Evolutionary conservation across 1,140 invertebrate species (phyloP).

Genomic region (Aphaenogaster rudis): DNA sequence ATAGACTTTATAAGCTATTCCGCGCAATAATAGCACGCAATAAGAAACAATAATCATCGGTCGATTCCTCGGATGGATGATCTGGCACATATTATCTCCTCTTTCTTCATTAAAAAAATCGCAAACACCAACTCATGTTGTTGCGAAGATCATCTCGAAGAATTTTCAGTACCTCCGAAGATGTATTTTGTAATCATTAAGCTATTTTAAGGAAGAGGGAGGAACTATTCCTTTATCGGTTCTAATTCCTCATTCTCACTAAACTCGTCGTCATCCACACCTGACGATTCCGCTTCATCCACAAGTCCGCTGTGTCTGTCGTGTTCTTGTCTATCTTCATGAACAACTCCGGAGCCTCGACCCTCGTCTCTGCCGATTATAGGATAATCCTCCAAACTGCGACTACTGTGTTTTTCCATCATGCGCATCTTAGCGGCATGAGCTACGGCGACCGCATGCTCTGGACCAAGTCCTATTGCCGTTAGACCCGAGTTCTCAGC

Average conservation of each 20-base stretch:
- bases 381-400: conserved; percentile 83
- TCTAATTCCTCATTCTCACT: conserved; percentile 84
- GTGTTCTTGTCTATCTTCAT: conserved; percentile 81
- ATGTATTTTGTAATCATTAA: neutral
- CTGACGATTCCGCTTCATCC: conserved; percentile 79
- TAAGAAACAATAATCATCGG: conserved; percentile 26
- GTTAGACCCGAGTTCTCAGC: conserved; percentile 91
- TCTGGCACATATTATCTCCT: neutral
- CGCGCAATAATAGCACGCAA: conserved; percentile 8
- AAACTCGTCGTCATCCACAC: conserved; percentile 83
- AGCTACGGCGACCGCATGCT: conserved; percentile 87
- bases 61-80: conserved; percentile 1
- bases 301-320: conserved; percentile 70
- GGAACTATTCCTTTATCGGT: conserved; percentile 80
- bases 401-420: conserved; percentile 85
- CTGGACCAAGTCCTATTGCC: conserved; percentile 87
- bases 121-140: neutral
- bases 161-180: neutral
- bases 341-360: conserved; percentile 75
- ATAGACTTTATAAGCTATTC: neutral
- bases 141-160: neutral
- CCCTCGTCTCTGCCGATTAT: conserved; percentile 84
- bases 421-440: conserved; percentile 91
- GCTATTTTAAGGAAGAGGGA: neutral
- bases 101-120: neutral